Conservation (phyloP, 2,888 invertebrate species). For the Heteromurus nitidus region DNA sequence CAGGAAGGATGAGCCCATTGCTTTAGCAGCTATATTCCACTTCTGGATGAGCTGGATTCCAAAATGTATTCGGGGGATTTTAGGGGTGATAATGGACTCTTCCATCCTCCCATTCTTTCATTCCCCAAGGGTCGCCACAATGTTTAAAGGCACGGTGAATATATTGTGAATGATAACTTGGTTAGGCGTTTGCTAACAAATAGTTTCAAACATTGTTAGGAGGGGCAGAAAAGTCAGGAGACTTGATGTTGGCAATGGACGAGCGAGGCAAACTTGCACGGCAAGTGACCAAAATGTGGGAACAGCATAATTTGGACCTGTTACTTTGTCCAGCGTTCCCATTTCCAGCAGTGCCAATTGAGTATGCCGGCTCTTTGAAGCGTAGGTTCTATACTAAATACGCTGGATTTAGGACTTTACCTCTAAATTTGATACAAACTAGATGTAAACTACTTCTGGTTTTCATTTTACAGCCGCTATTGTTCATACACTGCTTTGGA, state of each 20-base stretch:
- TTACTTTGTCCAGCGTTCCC: slow-evolving; percentile 75
- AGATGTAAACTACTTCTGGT: too few relatives aligned
- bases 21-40: slow-evolving; percentile 46
- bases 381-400: too few relatives aligned
- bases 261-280: slow-evolving; percentile 20
- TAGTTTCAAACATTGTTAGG: slow-evolving; percentile 8
- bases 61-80: slow-evolving; percentile 19
- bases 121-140: slow-evolving; percentile 45
- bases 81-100: slow-evolving; percentile 38
- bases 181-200: too few relatives aligned
- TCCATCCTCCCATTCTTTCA: slow-evolving; percentile 32
- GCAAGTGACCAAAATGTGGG: slow-evolving; percentile 38
- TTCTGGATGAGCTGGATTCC: slow-evolving; percentile 43
- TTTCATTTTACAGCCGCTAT: too few relatives aligned
- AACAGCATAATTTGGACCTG: slow-evolving; percentile 74
- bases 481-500: slow-evolving; percentile 41
- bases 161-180: too few relatives aligned
- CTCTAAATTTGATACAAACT: too few relatives aligned
- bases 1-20: slow-evolving; percentile 69
- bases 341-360: slow-evolving; percentile 70
- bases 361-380: slow-evolving; percentile 57
- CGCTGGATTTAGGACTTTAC: too few relatives aligned
- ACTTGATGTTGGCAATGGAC: slow-evolving; percentile 48
- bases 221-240: slow-evolving; percentile 38
- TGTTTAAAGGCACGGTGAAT: slow-evolving; percentile 48